Conservation (phyloP, 2,113 vertebrate genomes). For the Arizona elegans region DNA sequence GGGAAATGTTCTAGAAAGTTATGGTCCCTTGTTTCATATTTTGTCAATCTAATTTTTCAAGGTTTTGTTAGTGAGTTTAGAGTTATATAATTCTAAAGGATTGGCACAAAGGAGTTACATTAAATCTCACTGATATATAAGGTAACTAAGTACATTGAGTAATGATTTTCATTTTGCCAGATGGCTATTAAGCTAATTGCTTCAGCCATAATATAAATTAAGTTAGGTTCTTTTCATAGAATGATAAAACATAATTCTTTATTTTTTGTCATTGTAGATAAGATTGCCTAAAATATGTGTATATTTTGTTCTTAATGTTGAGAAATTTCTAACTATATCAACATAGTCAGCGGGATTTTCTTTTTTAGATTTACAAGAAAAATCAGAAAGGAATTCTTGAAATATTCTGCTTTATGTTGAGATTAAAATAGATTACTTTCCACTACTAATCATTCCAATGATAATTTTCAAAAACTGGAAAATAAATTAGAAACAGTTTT, state of each 20-base stretch:
- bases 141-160: neutral
- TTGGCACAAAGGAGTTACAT: slow-evolving; percentile 2
- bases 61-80: slow-evolving; percentile 8
- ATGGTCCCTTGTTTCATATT: neutral
- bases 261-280: neutral
- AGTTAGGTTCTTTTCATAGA: slow-evolving; percentile 8
- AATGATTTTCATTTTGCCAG: slow-evolving; percentile 40
- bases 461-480: neutral
- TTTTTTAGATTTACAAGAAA: neutral
- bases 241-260: neutral
- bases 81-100: neutral
- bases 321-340: neutral
- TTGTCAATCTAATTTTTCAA: neutral
- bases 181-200: slow-evolving; percentile 47
- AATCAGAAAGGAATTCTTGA: neutral
- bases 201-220: slow-evolving; percentile 29
- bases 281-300: rapidly evolving
- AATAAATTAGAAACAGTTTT: neutral
- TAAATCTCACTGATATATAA: neutral
- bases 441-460: neutral
- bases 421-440: neutral
- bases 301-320: neutral
- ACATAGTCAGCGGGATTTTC: neutral
- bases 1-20: neutral
- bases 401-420: neutral